Base-by-base conservation (phyloP, 2,113 vertebrate genomes). In the Lichenostomus cassidix region DNA sequence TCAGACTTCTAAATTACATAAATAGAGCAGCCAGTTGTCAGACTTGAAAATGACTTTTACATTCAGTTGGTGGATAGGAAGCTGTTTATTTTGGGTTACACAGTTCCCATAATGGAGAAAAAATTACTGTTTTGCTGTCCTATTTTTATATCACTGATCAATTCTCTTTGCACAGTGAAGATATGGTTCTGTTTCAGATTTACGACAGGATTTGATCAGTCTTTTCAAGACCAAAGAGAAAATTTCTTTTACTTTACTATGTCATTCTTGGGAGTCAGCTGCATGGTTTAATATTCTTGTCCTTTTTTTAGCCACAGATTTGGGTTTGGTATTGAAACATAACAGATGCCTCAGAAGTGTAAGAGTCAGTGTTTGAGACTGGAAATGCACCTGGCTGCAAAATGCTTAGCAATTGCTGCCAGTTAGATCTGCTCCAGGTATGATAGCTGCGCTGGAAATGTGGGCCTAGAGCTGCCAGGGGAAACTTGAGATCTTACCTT, bases 1-100 rank as follows among this genome's bases (percentile, higher is more conserved):
- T 83, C 21, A 81, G 60, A 39, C 15, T 92, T 94, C 56, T 87
- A 68, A 89, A 91, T 94, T 94, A 63, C 39, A 47, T 86, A 74
- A 93, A 86, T 83, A 86, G 47, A 59, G 39, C 29, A 89, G 33
- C 7, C 87, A 81, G 33, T 94, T 90, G 12, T 93, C 60, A 90
- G 83, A 52, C 39, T 78, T 91, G 46, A 35, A 81, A 93, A 81
- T 67, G 80, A 74, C 28, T 83, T n/a, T 58, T 63, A 55, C 19
- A 49, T 60, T 87, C 80, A 89, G 89, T 83, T 96, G 83, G 35
- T 89, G 60, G 47, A 71, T 77, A 41, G 79, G 80, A 93, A 89
- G 53, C 46, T 95, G 78, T 94, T 97, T 94, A 90, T 94, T 97
- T 95, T 89, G 80, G 33, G 16, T 95, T 49, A 80, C 52, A 46